A percentile compares a stretch with the other conserved stretches of the same genome.
Conservation (phyloP, 2,888 invertebrate species). For the Sesamia inferens region DNA sequence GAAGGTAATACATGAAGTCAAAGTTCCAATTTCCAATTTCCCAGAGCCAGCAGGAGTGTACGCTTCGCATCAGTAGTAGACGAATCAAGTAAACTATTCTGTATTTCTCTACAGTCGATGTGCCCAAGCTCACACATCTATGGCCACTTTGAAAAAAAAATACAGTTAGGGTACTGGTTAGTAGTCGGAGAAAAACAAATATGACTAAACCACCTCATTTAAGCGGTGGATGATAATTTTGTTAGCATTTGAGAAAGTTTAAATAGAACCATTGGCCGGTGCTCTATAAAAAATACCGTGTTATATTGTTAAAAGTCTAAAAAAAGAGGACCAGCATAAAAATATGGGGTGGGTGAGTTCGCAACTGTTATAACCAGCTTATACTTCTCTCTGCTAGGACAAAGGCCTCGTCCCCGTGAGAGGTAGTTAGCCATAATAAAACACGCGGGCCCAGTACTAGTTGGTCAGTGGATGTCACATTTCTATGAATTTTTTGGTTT, state of each 20-base stretch:
- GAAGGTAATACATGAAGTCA: too few species aligned
- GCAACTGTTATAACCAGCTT: not conserved
- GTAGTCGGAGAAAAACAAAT: too few species aligned
- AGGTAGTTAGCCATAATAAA: not conserved
- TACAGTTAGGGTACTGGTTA: too few species aligned
- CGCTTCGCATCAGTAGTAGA: too few species aligned
- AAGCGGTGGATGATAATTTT: not conserved
- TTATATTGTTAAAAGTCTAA: constrained; percentile 15
- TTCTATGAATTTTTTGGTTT: not conserved
- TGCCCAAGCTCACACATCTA: too few species aligned
- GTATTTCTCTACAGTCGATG: too few species aligned
- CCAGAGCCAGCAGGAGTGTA: too few species aligned
- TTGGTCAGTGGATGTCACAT: not conserved
- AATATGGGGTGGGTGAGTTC: not conserved
- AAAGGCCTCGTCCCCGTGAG: not conserved
- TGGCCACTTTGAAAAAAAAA: too few species aligned
- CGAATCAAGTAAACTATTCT: too few species aligned
- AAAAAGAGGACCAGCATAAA: too few species aligned
- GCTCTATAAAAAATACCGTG: not conserved
- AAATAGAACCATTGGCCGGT: not conserved
- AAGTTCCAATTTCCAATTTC: too few species aligned
- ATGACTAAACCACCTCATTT: too few species aligned
- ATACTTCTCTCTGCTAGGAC: not conserved
- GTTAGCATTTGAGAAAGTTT: constrained; percentile 3
- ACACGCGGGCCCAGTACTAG: not conserved